Base-by-base conservation (phyloP, 1,140 invertebrate species). In the Scaptomyza graminum region DNA sequence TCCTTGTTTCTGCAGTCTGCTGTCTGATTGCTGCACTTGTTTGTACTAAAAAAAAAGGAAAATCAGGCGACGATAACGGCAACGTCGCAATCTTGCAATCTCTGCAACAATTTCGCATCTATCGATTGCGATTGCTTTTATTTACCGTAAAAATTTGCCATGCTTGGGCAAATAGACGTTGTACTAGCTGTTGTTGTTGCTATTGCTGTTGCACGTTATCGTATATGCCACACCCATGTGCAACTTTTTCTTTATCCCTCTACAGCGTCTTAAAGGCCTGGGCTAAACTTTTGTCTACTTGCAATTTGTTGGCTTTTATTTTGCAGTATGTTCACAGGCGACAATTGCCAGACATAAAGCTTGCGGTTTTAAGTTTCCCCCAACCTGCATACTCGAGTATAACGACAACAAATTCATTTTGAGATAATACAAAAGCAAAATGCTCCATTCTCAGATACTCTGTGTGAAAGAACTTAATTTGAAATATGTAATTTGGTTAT, bases 331-430 rank as follows among this genome's bases (percentile, higher is more conserved):
- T 55, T 69, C 57, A 37, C 54, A 31, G 47, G 70, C 76, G 69
- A 79, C 69, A 79, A 79, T 63, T 54, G 76, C 59, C 76, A 69
- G 70, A 61, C 57, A 55, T 78, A 66, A 66, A 72, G 25, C 62
- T 66, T 55, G 62, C 50, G 62, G 62, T 65, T 65, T 39, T 39
- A 56, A 28, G 41, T 55, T 55, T 65, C 44, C 4, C 13, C 25
- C 13, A 13, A 16, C 28, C 28, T 47, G 9, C 13, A 13, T 18
- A 44, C 34, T 37, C 7, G 2, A 11, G 9, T 3, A 37, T 9
- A 37, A 37, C 8, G 11, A 52, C 46, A 39, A 18, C 31, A 50
- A 22, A 2, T 22, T 22, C 18, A 22, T 3, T 22, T 22, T 22
- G 9, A 37, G 11, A 37, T 3, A 9, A 37, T 9, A 37, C 12